Evolutionary conservation across 2,797 vertebrate genomes (phyloP), one percentile per base, ranked within the genome.

Genomic region (Hoplostethus atlanticus): DNA sequence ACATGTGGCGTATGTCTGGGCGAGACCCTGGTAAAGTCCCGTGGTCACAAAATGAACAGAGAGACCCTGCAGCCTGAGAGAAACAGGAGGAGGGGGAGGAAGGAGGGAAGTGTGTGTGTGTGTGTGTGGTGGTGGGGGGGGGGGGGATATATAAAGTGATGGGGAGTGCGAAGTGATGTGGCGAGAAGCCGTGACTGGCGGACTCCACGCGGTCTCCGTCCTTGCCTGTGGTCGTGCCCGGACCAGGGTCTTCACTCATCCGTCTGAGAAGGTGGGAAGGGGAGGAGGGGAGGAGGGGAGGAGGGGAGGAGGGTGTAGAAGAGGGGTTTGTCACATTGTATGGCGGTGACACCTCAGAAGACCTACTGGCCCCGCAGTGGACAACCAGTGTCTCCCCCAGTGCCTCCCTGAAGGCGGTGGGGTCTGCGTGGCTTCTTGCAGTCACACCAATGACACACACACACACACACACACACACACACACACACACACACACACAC

Each of bases 1-100:
- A 93, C 89, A 89, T 84, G 87, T 90, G 90, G 87, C 90, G 92
- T 93, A 93, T 94, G 92, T 93, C 91, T 90, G 89, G 83, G 88
- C 83, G 83, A 93, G 90, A 93, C 85, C 89, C 81, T 84, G 82
- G 76, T 92, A 89, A 92, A 88, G 84, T 93, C 92, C 88, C 56
- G 83, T 85, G 90, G 92, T 87, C 90, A 90, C 86, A 90, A 88
- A 79, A 84, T 87, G 85, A 91, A 89, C 88, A 87, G 77, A 66
- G 68, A 78, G 75, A 70, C 85, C 91, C 90, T 13, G 71, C 64
- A 90, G 90, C 86, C 71, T 68, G 78, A 84, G 79, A 84, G 84
- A 70, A 52, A 31, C 58, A 54, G 70, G 77, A 61, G 77, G 77
- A 79, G 58, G 67, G 84, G 72, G 60, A 76, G 52, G 76, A 80